These are phyloP conservation scores for Ptilorrhoa leucosticta DNA, from an alignment of 2,113 vertebrate genomes.

Conservation along the genomic window DNA sequence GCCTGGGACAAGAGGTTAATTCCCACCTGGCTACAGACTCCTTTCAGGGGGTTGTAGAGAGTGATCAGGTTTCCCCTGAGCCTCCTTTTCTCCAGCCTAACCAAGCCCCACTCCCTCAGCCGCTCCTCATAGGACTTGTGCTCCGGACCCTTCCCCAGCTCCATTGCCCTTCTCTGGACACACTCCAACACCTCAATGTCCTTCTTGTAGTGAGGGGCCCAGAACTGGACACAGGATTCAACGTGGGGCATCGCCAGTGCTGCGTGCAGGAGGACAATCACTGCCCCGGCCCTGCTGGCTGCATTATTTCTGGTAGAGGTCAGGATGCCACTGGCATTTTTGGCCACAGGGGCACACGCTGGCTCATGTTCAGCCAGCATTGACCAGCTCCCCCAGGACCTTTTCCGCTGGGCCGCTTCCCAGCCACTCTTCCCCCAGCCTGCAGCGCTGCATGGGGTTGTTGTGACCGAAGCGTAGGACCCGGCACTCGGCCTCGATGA, in stretches of 20 bases:
- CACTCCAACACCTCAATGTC: not conserved
- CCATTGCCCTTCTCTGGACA: not conserved
- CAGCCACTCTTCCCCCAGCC: not conserved
- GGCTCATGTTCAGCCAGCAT: not conserved
- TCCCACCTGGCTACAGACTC: too few species aligned
- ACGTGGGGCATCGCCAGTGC: not conserved
- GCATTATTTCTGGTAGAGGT: not conserved
- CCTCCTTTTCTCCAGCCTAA: too few species aligned
- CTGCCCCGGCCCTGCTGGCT: not conserved
- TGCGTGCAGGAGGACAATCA: too few species aligned
- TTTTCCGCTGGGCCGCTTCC: not conserved
- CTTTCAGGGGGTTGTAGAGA: not conserved
- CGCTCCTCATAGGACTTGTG: accelerated
- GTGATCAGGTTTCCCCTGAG: too few species aligned
- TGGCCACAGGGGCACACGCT: not conserved
- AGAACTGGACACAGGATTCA: not conserved
- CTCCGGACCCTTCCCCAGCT: not conserved
- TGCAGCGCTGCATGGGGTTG: not conserved
- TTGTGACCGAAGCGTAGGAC: not conserved
- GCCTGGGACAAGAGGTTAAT: not conserved
- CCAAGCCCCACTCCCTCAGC: too few species aligned
- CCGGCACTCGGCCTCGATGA: not conserved
- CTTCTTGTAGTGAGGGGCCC: not conserved
- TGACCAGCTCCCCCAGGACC: not conserved
- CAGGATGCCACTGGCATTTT: not conserved